These are phyloP conservation scores for Gryon sp. DNA, from an alignment of 1,140 invertebrate genomes.

Conservation along the genomic window DNA sequence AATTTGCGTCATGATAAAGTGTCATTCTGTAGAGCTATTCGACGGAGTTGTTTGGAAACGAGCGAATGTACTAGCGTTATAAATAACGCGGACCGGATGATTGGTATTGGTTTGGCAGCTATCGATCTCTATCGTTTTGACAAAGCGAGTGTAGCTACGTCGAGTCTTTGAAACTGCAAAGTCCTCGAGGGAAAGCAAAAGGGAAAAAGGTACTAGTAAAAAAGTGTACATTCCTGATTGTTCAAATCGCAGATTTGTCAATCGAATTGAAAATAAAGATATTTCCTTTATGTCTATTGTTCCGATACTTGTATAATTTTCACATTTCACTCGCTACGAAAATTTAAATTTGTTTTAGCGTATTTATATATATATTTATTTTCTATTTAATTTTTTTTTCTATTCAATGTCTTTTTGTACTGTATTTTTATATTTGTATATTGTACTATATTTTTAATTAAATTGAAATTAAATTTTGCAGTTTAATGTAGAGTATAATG, in stretches of 20 bases:
- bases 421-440: too few relatives aligned
- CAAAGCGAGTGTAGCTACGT: constrained; percentile 2
- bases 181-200: not conserved
- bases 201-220: constrained; percentile 4
- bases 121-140: constrained; percentile 47
- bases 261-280: constrained; percentile 15
- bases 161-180: constrained; percentile 12
- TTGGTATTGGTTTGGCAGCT: constrained; percentile 46
- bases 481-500: too few relatives aligned
- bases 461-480: too few relatives aligned
- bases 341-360: too few relatives aligned
- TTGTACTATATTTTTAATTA: too few relatives aligned
- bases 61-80: constrained; percentile 21
- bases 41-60: constrained; percentile 21
- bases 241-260: constrained; percentile 2
- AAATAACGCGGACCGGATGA: constrained; percentile 47
- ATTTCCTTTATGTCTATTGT: not conserved
- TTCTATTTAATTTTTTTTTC: too few relatives aligned
- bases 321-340: not conserved
- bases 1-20: constrained; percentile 37
- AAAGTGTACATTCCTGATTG: constrained; percentile 4
- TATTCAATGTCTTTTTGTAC: too few relatives aligned
- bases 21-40: constrained; percentile 30
- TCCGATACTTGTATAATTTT: constrained; percentile 8
- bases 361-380: too few relatives aligned